Percentiles rank a stretch among this genome's conserved stretches.
These are phyloP conservation scores for Danio aesculapii DNA, from an alignment of 2,797 vertebrate genomes.

Conservation along the genomic window DNA sequence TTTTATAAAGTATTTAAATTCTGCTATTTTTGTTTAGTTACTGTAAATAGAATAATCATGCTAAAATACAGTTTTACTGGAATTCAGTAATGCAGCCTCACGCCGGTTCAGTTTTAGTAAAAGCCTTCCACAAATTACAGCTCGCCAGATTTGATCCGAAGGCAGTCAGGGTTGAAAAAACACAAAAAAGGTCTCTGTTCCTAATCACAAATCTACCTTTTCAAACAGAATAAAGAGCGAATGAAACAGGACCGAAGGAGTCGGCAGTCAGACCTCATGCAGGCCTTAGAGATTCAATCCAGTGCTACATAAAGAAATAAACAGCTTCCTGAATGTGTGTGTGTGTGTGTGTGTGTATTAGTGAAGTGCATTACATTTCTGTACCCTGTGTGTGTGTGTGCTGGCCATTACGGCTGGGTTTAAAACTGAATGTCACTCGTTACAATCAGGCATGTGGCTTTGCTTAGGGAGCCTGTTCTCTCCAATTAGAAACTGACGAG, in stretches of 20 bases:
- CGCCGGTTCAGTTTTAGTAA: neutral
- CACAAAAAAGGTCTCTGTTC: slow-evolving; percentile 14
- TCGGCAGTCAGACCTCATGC: slow-evolving; percentile 68
- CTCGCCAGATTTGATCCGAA: slow-evolving; percentile 8
- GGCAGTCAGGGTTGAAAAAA: neutral
- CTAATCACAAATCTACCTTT: slow-evolving; percentile 42
- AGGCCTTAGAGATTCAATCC: slow-evolving; percentile 66
- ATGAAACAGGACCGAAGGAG: slow-evolving; percentile 61
- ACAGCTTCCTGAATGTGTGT: slow-evolving; percentile 27
- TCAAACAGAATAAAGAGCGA: slow-evolving; percentile 34
- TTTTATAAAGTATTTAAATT: too few species aligned
- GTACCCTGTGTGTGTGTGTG: slow-evolving; percentile 67
- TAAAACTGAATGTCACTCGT: slow-evolving; percentile 83
- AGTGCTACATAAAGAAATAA: slow-evolving; percentile 35
- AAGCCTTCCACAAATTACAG: neutral
- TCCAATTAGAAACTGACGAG: slow-evolving; percentile 60
- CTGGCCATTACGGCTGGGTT: slow-evolving; percentile 69
- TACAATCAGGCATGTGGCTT: slow-evolving; percentile 78
- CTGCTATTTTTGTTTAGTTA: too few species aligned
- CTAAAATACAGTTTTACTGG: slow-evolving; percentile 2
- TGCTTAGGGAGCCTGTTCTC: slow-evolving; percentile 70
- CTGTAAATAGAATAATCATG: neutral
- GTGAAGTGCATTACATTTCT: slow-evolving; percentile 17
- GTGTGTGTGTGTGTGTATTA: slow-evolving; percentile 18
- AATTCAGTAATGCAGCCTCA: neutral